phyloP scores from a whole-genome alignment of 2,888 invertebrate genomes.

The Digitonthophagus gazella region DNA sequence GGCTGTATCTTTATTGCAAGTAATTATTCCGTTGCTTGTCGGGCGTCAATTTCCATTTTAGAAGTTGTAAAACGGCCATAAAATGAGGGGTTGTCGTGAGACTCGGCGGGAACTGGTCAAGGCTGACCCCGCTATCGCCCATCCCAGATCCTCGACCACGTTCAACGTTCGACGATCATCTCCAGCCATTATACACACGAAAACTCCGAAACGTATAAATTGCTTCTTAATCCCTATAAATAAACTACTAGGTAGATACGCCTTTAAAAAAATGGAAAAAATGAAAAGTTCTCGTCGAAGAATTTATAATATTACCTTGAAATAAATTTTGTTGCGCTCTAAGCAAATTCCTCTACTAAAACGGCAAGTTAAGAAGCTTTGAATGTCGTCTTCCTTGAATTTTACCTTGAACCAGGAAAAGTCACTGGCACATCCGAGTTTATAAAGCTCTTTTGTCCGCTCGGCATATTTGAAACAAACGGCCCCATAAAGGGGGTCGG shows the following conservation, averaged over 20 bases:
- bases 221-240: too few species aligned
- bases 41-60: constrained; percentile 14
- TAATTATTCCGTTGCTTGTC: constrained; percentile 14
- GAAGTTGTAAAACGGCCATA: not conserved
- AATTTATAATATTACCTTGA: too few species aligned
- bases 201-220: too few species aligned
- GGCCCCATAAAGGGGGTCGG: not conserved
- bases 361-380: too few species aligned
- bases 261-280: too few species aligned
- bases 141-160: not conserved
- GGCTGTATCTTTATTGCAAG: constrained; percentile 13
- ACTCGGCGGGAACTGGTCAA: not conserved
- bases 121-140: not conserved
- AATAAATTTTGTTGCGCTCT: too few species aligned
- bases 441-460: not conserved
- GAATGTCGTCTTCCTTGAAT: not conserved
- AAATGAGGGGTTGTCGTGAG: not conserved
- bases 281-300: too few species aligned
- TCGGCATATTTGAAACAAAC: not conserved
- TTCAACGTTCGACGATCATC: not conserved
- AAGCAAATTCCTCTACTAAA: too few species aligned
- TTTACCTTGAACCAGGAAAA: not conserved
- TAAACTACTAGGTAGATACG: too few species aligned
- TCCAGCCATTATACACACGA: too few species aligned
- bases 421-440: not conserved